Conservation (phyloP, 2,113 vertebrate genomes). For the Myotis lucifugus region DNA sequence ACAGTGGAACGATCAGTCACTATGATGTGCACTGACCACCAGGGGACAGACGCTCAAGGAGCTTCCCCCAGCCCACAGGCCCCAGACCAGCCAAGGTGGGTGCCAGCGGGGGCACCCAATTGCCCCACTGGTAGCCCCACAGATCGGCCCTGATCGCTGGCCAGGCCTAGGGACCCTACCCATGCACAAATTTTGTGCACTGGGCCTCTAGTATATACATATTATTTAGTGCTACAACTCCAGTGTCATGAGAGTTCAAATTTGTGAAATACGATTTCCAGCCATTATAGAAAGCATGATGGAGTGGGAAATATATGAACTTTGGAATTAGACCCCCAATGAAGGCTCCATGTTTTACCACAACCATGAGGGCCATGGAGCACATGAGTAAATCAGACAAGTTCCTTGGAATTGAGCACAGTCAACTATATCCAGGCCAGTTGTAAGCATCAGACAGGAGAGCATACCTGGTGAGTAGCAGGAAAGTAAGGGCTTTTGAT, state of each 20-base stretch:
- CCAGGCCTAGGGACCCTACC: too few relatives aligned
- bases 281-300: not conserved
- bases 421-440: not conserved
- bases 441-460: not conserved
- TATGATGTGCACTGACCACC: too few relatives aligned
- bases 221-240: not conserved
- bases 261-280: not conserved
- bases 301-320: not conserved
- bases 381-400: not conserved
- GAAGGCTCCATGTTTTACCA: not conserved
- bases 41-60: too few relatives aligned
- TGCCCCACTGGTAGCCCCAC: too few relatives aligned
- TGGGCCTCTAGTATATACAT: too few relatives aligned
- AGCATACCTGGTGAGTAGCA: not conserved
- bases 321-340: not conserved
- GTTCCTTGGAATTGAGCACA: not conserved
- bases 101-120: too few relatives aligned
- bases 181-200: too few relatives aligned
- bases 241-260: not conserved
- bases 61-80: too few relatives aligned
- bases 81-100: too few relatives aligned
- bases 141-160: too few relatives aligned
- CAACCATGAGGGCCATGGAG: not conserved
- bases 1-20: too few relatives aligned
- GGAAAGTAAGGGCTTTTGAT: not conserved